phyloP scores from a whole-genome alignment of 2,113 vertebrate species.

The Hypomesus transpacificus region DNA sequence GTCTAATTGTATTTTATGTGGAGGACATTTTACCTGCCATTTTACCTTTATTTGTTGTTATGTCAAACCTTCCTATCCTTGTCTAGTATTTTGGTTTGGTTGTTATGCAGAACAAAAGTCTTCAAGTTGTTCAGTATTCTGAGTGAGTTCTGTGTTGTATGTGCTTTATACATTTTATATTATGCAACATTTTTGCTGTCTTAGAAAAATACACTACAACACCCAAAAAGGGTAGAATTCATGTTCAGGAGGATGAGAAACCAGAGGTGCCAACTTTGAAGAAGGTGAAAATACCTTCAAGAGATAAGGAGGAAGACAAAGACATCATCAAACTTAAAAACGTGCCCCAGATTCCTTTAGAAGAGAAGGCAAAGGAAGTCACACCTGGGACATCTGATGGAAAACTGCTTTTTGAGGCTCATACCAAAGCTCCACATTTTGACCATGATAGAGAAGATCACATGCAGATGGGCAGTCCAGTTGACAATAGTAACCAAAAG shows the following conservation, averaged over 20 bases:
- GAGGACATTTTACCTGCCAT: no score
- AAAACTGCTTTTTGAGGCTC: conserved; percentile 31
- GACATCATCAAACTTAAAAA: conserved; percentile 63
- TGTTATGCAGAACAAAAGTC: no score
- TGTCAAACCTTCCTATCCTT: no score
- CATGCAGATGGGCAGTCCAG: conserved; percentile 27
- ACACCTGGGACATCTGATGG: conserved; percentile 46
- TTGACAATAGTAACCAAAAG: conserved; percentile 30
- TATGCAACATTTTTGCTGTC: conserved; percentile 67
- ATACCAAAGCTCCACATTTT: conserved; percentile 34
- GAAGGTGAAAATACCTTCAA: conserved; percentile 52
- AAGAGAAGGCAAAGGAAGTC: conserved; percentile 51
- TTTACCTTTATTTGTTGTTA: no score
- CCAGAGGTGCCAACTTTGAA: conserved; percentile 56
- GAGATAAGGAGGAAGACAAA: conserved; percentile 56
- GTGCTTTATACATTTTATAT: conserved; percentile 55
- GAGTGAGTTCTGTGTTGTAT: conserved; percentile 28
- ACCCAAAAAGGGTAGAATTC: conserved; percentile 67
- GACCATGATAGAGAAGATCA: conserved; percentile 49
- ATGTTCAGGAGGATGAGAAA: conserved; percentile 62
- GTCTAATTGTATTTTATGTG: conserved; percentile 3
- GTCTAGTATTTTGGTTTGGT: no score
- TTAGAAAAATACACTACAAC: conserved; percentile 67
- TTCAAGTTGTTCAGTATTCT: no score
- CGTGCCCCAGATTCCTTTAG: conserved; percentile 49